Conservation (phyloP, 2,888 invertebrate genomes). For the Protodeltote pygarga region DNA sequence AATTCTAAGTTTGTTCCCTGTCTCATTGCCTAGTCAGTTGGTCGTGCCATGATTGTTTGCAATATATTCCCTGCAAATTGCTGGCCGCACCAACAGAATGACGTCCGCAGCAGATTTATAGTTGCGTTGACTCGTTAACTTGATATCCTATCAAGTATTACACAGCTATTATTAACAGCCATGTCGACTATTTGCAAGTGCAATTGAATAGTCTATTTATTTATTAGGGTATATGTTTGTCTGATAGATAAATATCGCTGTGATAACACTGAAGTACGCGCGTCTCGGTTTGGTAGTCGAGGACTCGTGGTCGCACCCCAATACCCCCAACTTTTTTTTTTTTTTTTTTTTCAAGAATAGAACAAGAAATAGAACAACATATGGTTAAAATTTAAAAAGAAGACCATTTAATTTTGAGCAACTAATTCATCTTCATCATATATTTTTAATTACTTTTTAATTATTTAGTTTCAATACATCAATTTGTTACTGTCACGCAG, state of each 20-base stretch:
- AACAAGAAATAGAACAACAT: no score
- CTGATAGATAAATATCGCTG: slow-evolving; percentile 35
- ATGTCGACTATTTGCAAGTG: slow-evolving; percentile 39
- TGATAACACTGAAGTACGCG: no score
- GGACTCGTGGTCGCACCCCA: no score
- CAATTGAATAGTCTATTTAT: slow-evolving; percentile 42
- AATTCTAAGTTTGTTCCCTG: slow-evolving; percentile 45
- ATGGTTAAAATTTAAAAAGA: no score
- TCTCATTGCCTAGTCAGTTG: slow-evolving; percentile 53
- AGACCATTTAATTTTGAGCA: no score
- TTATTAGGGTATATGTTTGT: slow-evolving; percentile 38
- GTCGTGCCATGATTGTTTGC: slow-evolving; percentile 51
- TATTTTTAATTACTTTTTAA: no score
- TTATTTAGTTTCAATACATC: no score
- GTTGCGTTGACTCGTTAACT: slow-evolving; percentile 74
- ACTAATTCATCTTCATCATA: no score
- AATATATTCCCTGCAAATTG: slow-evolving; percentile 65
- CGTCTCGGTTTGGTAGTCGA: no score
- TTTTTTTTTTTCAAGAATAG: no score
- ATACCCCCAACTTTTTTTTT: no score
- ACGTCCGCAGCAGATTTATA: slow-evolving; percentile 76
- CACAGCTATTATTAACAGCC: slow-evolving; percentile 48
- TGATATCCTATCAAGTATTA: slow-evolving; percentile 64
- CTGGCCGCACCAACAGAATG: slow-evolving; percentile 65
- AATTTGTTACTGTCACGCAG: no score